Percentiles rank a stretch among this genome's conserved stretches.
phyloP scores from a whole-genome alignment of 1,140 invertebrate genomes.

The Calliphora vicina region DNA sequence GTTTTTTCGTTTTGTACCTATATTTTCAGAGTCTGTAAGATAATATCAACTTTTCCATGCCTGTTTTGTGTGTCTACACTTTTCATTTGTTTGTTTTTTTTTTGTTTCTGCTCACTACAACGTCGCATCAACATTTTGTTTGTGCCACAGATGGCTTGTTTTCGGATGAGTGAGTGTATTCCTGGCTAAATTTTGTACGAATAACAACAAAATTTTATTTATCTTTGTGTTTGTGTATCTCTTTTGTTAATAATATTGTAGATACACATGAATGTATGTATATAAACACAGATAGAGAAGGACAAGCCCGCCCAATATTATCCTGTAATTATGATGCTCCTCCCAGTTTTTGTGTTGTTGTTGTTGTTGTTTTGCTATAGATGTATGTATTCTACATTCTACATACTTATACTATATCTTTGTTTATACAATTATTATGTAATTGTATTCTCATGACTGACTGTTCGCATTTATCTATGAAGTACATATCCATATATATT shows the following conservation, averaged over 20 bases:
- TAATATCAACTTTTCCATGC: not conserved
- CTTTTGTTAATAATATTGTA: not conserved
- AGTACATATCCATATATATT: too few species aligned
- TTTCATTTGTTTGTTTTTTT: not conserved
- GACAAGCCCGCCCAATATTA: not conserved
- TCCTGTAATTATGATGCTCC: constrained; percentile 26
- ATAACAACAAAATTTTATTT: not conserved
- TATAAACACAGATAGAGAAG: not conserved
- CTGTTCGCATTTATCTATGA: too few species aligned
- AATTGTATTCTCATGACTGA: not conserved
- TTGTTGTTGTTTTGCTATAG: too few species aligned
- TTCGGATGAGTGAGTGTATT: not conserved
- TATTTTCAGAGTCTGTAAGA: not conserved
- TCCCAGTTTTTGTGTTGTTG: not conserved
- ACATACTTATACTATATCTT: not conserved
- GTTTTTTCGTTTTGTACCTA: too few species aligned
- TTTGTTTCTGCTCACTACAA: constrained; percentile 5
- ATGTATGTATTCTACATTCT: too few species aligned
- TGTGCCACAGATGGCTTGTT: not conserved
- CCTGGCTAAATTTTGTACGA: not conserved
- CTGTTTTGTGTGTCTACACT: not conserved
- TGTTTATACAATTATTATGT: not conserved
- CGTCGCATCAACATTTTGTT: not conserved
- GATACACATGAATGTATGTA: not conserved
- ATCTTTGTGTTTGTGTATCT: constrained; percentile 23